These are phyloP conservation scores for Poeciliopsis infans DNA, from an alignment of 2,797 vertebrate species.

Conservation along the genomic window DNA sequence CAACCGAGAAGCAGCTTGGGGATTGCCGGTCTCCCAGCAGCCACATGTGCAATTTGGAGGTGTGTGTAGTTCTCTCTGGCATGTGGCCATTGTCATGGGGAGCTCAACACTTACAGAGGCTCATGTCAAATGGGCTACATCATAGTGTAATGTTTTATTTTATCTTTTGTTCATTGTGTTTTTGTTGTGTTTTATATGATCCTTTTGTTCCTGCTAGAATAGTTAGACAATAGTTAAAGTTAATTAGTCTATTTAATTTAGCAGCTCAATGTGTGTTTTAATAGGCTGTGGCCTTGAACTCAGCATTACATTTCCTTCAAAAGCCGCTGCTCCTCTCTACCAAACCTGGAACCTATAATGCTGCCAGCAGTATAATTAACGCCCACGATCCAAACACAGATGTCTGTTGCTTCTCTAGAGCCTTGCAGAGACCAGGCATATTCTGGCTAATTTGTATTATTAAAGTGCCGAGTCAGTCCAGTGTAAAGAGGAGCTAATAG, in stretches of 20 bases:
- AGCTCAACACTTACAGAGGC: background rate
- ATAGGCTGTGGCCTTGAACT: background rate
- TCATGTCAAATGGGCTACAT: background rate
- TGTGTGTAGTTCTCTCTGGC: background rate
- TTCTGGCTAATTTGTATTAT: background rate
- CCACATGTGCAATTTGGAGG: background rate
- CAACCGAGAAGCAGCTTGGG: background rate
- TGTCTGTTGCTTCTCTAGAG: background rate
- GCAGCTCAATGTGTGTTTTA: background rate
- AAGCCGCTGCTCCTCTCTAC: background rate
- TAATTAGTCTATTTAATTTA: background rate
- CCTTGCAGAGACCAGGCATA: background rate
- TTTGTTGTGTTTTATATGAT: background rate
- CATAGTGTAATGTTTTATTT: background rate
- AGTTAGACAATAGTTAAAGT: background rate
- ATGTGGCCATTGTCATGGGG: background rate
- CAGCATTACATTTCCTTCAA: background rate
- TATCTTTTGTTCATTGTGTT: background rate
- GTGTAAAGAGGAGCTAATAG: background rate
- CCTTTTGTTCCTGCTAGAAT: background rate
- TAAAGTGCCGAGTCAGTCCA: background rate
- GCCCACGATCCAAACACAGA: background rate
- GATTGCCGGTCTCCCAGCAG: background rate
- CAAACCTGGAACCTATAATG: background rate
- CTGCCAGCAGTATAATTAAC: background rate